Evolutionary conservation across 2,113 vertebrate species (phyloP).

Genomic region (Conger conger): DNA sequence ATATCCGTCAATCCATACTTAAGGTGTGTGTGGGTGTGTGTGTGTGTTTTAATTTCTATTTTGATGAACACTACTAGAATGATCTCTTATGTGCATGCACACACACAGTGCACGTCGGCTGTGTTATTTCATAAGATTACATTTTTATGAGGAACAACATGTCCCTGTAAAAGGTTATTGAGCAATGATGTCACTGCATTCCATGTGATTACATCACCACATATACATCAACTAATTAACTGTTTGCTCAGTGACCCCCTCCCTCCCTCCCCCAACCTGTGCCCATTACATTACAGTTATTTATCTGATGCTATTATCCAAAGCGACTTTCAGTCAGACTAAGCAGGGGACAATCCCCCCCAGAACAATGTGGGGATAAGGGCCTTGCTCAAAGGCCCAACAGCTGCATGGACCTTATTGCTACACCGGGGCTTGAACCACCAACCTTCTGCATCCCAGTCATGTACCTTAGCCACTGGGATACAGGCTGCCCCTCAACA

Average conservation of each 20-base stretch:
- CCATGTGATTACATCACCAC: conserved; percentile 36
- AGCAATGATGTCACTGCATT: conserved; percentile 47
- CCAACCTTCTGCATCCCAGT: not conserved
- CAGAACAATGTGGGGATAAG: too few relatives aligned
- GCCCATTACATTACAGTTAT: too few relatives aligned
- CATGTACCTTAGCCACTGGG: too few relatives aligned
- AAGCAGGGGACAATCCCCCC: too few relatives aligned
- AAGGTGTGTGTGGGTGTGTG: conserved; percentile 6
- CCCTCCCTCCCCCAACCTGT: conserved; percentile 26
- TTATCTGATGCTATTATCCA: too few relatives aligned
- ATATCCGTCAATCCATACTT: conserved; percentile 33
- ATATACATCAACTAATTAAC: conserved; percentile 24
- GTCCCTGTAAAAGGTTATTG: conserved; percentile 18
- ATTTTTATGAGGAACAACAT: not conserved
- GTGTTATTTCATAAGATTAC: not conserved
- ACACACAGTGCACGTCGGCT: not conserved
- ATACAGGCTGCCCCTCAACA: too few relatives aligned
- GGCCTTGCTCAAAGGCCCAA: too few relatives aligned
- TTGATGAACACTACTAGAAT: not conserved
- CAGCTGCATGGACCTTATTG: too few relatives aligned
- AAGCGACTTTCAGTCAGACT: too few relatives aligned
- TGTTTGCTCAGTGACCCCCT: conserved; percentile 47
- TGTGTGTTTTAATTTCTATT: not conserved
- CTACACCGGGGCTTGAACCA: too few relatives aligned
- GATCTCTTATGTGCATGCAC: not conserved